A percentile compares a stretch with the other conserved stretches of the same genome.
These are phyloP conservation scores for Poeciliopsis occidentalis DNA, from an alignment of 2,113 vertebrate genomes.

Conservation along the genomic window DNA sequence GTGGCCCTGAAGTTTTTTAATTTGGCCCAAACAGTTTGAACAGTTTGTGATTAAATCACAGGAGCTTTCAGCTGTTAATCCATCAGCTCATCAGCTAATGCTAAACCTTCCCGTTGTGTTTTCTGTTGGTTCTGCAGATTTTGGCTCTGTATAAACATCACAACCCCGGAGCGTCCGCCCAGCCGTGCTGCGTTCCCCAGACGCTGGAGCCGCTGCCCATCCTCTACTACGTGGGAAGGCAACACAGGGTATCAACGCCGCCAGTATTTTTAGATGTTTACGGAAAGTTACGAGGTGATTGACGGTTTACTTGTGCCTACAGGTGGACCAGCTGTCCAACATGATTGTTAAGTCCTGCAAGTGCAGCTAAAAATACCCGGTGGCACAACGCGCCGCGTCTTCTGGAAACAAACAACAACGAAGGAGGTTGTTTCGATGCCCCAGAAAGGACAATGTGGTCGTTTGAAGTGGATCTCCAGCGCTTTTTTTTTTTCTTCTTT, in stretches of 20 bases:
- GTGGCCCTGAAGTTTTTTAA: too few species aligned
- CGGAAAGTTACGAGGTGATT: neutral
- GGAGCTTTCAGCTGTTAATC: too few species aligned
- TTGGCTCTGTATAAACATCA: conserved; percentile 90
- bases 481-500: neutral
- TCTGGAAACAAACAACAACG: conserved; percentile 17
- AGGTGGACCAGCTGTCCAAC: conserved; percentile 91
- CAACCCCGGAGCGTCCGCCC: conserved; percentile 90
- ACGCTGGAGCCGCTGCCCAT: conserved; percentile 87
- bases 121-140: conserved; percentile 76
- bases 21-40: too few species aligned
- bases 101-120: neutral
- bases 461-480: conserved; percentile 37
- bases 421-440: conserved; percentile 18
- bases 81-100: too few species aligned
- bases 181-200: conserved; percentile 90
- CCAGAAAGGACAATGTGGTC: conserved; percentile 16
- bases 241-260: conserved; percentile 76
- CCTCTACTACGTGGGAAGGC: conserved; percentile 90
- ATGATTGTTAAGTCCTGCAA: conserved; percentile 92
- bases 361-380: conserved; percentile 83
- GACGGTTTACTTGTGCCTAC: conserved; percentile 37
- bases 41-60: too few species aligned
- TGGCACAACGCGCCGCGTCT: conserved; percentile 25
- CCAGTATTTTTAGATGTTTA: conserved; percentile 14